Percentiles rank a stretch among this genome's conserved stretches.
Evolutionary conservation across 1,140 invertebrate genomes (phyloP).

Genomic region (Palaemon carinicauda): DNA sequence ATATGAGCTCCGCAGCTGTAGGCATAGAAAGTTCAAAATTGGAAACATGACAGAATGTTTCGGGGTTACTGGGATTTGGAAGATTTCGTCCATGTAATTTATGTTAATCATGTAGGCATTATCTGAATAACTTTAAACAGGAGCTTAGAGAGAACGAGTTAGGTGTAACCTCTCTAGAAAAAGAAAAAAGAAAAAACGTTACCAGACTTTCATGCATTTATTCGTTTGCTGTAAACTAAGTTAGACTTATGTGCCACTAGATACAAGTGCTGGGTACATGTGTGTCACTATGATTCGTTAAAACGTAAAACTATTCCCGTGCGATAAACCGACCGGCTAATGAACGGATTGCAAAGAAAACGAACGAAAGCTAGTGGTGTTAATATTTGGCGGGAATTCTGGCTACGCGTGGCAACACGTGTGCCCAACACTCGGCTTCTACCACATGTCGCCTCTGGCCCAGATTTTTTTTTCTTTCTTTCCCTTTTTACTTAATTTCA

Average conservation of each 20-base stretch:
- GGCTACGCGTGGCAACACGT: slow-evolving; percentile 17
- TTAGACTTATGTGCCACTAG: too few species aligned
- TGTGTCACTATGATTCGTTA: too few species aligned
- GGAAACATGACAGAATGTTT: slow-evolving; percentile 12
- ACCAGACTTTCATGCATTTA: too few species aligned
- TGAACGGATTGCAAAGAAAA: neutral
- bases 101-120: slow-evolving; percentile 12
- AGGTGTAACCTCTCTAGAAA: too few species aligned
- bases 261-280: too few species aligned
- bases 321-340: neutral
- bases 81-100: slow-evolving; percentile 6
- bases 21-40: slow-evolving; percentile 34
- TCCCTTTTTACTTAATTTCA: neutral
- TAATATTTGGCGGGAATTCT: neutral
- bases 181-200: too few species aligned
- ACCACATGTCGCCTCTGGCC: slow-evolving; percentile 3
- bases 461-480: neutral
- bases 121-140: slow-evolving; percentile 11
- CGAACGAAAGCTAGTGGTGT: neutral
- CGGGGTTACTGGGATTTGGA: slow-evolving; percentile 6
- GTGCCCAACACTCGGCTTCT: slow-evolving; percentile 7
- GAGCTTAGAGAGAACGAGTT: too few species aligned
- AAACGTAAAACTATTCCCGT: too few species aligned
- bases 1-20: slow-evolving; percentile 32
- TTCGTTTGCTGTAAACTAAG: too few species aligned